A percentile compares a stretch with the other conserved stretches of the same genome.
These are phyloP conservation scores for Drymodes brunneopygia DNA, from an alignment of 2,113 vertebrate genomes.

Conservation along the genomic window DNA sequence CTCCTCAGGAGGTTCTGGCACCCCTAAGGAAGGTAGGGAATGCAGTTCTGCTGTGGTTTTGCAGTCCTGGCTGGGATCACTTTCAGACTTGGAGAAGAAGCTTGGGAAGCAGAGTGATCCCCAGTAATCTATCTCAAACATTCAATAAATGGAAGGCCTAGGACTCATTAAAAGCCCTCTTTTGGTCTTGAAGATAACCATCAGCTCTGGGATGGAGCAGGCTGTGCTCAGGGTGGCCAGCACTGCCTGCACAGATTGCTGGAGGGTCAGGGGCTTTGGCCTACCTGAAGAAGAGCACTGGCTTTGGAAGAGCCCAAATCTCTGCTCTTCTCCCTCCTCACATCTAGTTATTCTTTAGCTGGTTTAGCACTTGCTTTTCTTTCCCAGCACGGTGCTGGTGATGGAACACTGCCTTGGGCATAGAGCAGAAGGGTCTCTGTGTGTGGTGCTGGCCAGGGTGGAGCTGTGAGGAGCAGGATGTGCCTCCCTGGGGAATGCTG, in stretches of 20 bases:
- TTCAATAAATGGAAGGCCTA: background rate
- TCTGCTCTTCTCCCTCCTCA: background rate
- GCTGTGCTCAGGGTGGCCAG: background rate
- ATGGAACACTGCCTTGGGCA: background rate
- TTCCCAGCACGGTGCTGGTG: background rate
- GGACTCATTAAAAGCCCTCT: background rate
- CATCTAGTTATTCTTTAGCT: background rate
- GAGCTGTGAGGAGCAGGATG: background rate
- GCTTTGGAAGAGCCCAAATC: background rate
- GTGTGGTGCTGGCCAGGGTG: background rate
- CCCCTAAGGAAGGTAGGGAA: background rate
- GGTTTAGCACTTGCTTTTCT: background rate
- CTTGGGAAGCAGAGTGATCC: rapidly evolving
- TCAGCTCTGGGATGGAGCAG: background rate
- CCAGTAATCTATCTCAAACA: background rate
- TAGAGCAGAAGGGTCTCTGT: background rate
- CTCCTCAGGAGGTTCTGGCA: slow-evolving; percentile 38
- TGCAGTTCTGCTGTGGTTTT: background rate
- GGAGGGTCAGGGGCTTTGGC: background rate
- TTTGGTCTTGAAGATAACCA: background rate
- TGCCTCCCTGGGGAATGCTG: background rate
- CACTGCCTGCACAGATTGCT: background rate
- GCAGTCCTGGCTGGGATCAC: background rate
- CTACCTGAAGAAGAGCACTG: background rate
- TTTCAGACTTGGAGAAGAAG: background rate